Evolutionary conservation across 2,888 invertebrate genomes (phyloP).

Genomic region (Pyrocoelia pectoralis): DNA sequence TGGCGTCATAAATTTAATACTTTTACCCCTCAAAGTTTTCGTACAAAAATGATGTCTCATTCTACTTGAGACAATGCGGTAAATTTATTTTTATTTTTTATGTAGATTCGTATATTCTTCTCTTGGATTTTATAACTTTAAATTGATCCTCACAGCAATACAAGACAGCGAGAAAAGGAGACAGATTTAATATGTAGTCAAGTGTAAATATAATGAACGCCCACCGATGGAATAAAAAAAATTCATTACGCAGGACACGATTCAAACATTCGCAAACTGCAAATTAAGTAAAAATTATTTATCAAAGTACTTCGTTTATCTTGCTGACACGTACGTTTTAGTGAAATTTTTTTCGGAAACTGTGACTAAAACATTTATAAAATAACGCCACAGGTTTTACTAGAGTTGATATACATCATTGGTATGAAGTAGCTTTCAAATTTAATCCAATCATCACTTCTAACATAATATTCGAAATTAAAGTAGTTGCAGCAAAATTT

Average conservation of each 20-base stretch:
- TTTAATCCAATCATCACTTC: too few relatives aligned
- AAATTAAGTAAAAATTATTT: neutral
- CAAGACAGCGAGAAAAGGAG: neutral
- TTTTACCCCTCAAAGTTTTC: constrained; percentile 38
- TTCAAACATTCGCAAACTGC: neutral
- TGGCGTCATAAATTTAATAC: constrained; percentile 42
- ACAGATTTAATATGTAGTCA: too few relatives aligned
- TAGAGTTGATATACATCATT: too few relatives aligned
- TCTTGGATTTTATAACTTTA: neutral
- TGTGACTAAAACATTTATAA: too few relatives aligned
- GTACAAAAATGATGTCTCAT: constrained; percentile 41
- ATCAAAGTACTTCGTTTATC: neutral
- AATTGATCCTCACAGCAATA: neutral
- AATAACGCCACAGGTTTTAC: too few relatives aligned
- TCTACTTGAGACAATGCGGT: constrained; percentile 27
- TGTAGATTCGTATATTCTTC: constrained; percentile 11
- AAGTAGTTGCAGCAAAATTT: too few relatives aligned
- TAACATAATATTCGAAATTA: too few relatives aligned
- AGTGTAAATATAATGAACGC: too few relatives aligned
- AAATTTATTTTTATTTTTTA: constrained; percentile 27
- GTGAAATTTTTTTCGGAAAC: too few relatives aligned
- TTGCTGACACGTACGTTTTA: neutral
- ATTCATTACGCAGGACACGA: too few relatives aligned
- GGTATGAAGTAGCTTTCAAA: too few relatives aligned
- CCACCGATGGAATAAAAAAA: too few relatives aligned